Evolutionary conservation across 2,888 invertebrate genomes (phyloP).

Genomic region (Pandemis cinnamomeana): DNA sequence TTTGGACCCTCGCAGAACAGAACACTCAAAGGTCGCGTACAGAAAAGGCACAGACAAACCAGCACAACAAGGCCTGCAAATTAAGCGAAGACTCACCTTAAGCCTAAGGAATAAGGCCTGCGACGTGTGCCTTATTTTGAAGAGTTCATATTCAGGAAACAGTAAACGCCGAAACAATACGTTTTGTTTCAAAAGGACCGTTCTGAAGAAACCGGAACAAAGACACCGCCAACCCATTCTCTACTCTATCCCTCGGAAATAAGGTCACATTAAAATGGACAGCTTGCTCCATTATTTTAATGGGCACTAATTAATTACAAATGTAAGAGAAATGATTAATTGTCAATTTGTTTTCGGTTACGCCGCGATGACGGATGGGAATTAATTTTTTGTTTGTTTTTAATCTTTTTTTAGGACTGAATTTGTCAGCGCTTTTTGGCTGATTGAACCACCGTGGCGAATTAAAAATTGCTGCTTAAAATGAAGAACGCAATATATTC

Average conservation of each 20-base stretch:
- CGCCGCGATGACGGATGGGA: slow-evolving; percentile 13
- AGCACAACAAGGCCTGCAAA: not conserved
- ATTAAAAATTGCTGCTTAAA: not conserved
- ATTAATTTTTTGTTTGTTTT: slow-evolving; percentile 19
- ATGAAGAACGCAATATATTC: no score
- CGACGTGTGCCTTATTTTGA: not conserved
- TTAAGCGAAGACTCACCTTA: not conserved
- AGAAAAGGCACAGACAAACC: not conserved
- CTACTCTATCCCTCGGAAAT: slow-evolving; percentile 15
- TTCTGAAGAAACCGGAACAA: slow-evolving; percentile 21
- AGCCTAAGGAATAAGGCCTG: not conserved
- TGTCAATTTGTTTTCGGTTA: slow-evolving; percentile 33
- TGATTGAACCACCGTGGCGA: slow-evolving; percentile 11
- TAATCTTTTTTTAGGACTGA: not conserved
- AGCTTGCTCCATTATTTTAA: slow-evolving; percentile 21
- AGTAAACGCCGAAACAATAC: slow-evolving; percentile 31
- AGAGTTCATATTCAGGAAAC: slow-evolving; percentile 35
- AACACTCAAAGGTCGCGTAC: slow-evolving; percentile 24
- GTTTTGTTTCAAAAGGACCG: slow-evolving; percentile 29
- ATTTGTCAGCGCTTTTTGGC: slow-evolving; percentile 17
- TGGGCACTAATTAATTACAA: slow-evolving; percentile 30
- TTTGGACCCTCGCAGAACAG: slow-evolving; percentile 8
- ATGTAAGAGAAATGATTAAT: slow-evolving; percentile 35
- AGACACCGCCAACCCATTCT: slow-evolving; percentile 21
- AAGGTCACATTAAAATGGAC: not conserved